Base-by-base conservation (phyloP, 2,113 vertebrate species). In the Seriola rivoliana region DNA sequence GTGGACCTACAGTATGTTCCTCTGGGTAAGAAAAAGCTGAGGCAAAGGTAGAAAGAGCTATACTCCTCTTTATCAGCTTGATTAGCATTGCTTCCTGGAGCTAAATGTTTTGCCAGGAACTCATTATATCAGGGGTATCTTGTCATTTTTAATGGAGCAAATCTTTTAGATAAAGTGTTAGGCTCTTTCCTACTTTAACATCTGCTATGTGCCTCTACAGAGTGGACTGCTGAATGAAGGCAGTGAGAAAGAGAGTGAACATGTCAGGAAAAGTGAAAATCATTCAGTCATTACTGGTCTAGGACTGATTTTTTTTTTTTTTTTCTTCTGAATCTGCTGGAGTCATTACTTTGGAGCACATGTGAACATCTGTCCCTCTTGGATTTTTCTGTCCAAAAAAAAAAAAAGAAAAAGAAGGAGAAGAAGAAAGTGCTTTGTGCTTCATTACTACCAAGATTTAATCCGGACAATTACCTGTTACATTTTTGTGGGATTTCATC, bases 241-340 rank as follows among this genome's bases (percentile, higher is more conserved):
- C 5, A 7, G n/a, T 54, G 40, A 32, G 60, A 48, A 54, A n/a
- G 48, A 65, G 65, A 60, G 67, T 48, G 58, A 86, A 77, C 75
- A 81, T 75, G 81, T 73, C 74, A 82, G 72, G 63, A 78, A 46
- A 79, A 68, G 48, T 55, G 19, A 78, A 71, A 65, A n/a, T 67
- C 40, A 34, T 64, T 81, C 40, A 76, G 62, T 84, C 68, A 80
- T 17, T 52, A 7, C 75, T 74, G 34, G 12, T 5, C 11, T 70
- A 70, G 78, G 70, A 66, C 34, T 14, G 29, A 2, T 9, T 48
- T 72, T 46, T 50, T 50, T 11, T 50, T 50, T 11, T 46, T 57
- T 66, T 66, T 40, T 50, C 7, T 32, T 34, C 40, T 48, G 32
- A 74, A 75, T 80, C 92, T 92, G 90, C 40, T 86, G 17, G 36